Percentiles rank a stretch among this genome's conserved stretches.
Conservation (phyloP, 30 jellyfish, hydroid and myxozoan species). For the Chironex yamaguchii region DNA sequence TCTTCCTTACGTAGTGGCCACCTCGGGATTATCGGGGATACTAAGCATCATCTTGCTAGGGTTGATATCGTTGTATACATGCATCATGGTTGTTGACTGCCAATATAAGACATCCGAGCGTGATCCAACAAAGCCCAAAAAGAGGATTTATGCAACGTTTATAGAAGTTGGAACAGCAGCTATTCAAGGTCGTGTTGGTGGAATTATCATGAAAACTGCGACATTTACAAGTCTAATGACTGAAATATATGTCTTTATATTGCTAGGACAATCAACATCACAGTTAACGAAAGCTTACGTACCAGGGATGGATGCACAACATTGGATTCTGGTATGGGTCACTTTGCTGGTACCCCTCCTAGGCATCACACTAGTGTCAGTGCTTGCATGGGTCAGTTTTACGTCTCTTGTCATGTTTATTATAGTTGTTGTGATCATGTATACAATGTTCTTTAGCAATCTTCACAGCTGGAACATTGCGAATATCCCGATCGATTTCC, state of each 20-base stretch:
- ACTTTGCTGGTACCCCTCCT: slow-evolving; percentile 72
- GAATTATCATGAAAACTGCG: slow-evolving; percentile 29
- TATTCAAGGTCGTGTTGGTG: slow-evolving; percentile 74
- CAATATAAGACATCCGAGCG: slow-evolving; percentile 78
- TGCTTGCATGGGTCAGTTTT: slow-evolving; percentile 75
- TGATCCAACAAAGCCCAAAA: neutral
- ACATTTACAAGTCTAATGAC: slow-evolving; percentile 51
- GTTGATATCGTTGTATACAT: slow-evolving; percentile 63
- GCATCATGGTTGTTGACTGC: slow-evolving; percentile 70
- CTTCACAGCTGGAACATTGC: slow-evolving; percentile 44
- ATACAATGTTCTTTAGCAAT: slow-evolving; percentile 9
- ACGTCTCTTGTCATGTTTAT: too few relatives aligned
- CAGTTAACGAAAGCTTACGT: slow-evolving; percentile 60
- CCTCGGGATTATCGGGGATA: slow-evolving; percentile 71
- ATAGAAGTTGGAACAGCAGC: slow-evolving; percentile 59
- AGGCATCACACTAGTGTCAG: slow-evolving; percentile 57
- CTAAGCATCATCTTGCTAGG: slow-evolving; percentile 44
- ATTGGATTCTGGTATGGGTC: slow-evolving; percentile 1
- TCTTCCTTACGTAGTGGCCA: slow-evolving; percentile 67
- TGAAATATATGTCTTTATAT: neutral
- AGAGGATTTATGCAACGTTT: neutral
- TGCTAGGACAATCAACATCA: slow-evolving; percentile 33
- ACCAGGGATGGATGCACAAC: neutral
- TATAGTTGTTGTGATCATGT: slow-evolving; percentile 28
- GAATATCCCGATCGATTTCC: slow-evolving; percentile 44